These are phyloP conservation scores for Labeo catla DNA, from an alignment of 2,113 vertebrate genomes.

Conservation along the genomic window DNA sequence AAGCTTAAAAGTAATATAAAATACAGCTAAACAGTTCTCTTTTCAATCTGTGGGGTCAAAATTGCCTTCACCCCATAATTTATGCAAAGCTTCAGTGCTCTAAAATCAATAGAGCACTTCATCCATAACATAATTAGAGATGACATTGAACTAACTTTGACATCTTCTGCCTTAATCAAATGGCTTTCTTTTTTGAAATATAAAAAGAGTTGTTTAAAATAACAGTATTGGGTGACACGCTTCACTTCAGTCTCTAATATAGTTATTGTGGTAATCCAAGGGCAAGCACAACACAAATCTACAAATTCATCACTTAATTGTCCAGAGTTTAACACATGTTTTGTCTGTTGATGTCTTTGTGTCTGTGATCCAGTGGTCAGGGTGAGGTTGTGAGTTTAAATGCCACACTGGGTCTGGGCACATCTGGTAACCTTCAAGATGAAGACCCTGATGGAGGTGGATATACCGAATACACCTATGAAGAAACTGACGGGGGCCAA, in stretches of 20 bases:
- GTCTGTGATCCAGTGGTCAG: constrained; percentile 74
- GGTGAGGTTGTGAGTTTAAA: constrained; percentile 81
- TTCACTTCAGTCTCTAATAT: neutral
- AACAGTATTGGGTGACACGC: neutral
- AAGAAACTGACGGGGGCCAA: constrained; percentile 72
- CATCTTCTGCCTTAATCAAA: neutral
- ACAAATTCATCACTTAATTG: too few relatives aligned
- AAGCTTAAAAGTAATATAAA: neutral
- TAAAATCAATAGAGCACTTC: constrained; percentile 27
- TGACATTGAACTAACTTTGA: constrained; percentile 34
- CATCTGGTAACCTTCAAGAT: constrained; percentile 81
- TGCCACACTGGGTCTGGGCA: constrained; percentile 75
- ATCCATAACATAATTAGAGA: constrained; percentile 35
- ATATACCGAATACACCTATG: constrained; percentile 78
- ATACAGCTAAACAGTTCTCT: neutral
- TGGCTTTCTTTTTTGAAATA: neutral
- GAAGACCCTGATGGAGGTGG: constrained; percentile 80
- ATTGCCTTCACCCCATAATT: neutral
- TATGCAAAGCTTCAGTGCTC: constrained; percentile 28
- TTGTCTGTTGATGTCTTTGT: constrained; percentile 3
- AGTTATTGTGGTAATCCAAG: neutral
- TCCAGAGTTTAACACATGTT: neutral
- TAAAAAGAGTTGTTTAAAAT: neutral
- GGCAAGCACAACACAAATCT: neutral
- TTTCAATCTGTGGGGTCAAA: neutral